Conservation (phyloP, 2,888 invertebrate species). For the Pherbina coryleti region DNA sequence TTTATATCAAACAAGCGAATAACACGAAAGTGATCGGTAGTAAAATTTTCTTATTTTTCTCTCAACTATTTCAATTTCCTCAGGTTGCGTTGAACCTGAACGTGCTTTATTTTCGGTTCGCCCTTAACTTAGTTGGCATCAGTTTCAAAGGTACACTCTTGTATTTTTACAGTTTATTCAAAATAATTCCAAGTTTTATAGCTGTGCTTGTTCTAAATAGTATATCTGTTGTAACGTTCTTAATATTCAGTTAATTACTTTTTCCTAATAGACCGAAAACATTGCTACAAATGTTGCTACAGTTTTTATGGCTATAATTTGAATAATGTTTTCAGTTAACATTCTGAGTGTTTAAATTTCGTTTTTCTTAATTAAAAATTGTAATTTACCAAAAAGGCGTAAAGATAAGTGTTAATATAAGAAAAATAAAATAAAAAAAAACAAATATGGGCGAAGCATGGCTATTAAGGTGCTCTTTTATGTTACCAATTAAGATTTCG, state of each 20-base stretch:
- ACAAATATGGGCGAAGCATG: neutral
- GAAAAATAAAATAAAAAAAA: neutral
- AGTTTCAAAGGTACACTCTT: too few relatives aligned
- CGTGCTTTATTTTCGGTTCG: neutral
- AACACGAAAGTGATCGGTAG: conserved; percentile 25
- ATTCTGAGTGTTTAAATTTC: neutral
- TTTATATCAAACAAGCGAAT: conserved; percentile 8
- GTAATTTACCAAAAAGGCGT: conserved; percentile 12
- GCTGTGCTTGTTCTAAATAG: too few relatives aligned
- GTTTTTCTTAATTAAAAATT: neutral
- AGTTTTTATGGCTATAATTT: neutral
- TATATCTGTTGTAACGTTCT: neutral
- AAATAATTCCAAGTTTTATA: neutral
- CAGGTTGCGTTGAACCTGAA: too few relatives aligned
- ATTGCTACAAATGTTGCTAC: neutral
- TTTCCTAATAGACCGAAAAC: neutral
- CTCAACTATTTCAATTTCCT: neutral
- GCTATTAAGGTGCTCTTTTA: too few relatives aligned
- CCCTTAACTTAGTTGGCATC: too few relatives aligned
- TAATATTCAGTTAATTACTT: conserved; percentile 1
- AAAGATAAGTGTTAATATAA: conserved; percentile 11
- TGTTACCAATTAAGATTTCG: too few relatives aligned
- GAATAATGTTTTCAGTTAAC: neutral
- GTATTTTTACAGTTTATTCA: neutral
- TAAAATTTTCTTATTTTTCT: conserved; percentile 2